phyloP scores from a whole-genome alignment of 92 coral and sea anemone species.

The Metridium senile region DNA sequence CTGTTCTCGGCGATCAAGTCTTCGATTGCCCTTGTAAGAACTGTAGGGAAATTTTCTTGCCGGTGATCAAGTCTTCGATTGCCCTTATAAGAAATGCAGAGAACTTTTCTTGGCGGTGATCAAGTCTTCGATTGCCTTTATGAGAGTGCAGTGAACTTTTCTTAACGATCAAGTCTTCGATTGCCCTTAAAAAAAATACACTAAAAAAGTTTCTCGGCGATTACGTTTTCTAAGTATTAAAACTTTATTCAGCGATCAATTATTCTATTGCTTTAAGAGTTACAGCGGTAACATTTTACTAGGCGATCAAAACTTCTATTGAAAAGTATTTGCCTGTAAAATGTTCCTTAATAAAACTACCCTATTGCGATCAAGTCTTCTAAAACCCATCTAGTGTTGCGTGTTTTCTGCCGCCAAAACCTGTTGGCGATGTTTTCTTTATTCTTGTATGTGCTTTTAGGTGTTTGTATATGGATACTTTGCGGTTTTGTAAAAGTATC shows the following conservation, averaged over 20 bases:
- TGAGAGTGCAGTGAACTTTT: neutral
- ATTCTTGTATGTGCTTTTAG: too few relatives aligned
- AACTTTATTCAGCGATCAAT: neutral
- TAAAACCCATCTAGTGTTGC: neutral
- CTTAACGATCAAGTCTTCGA: neutral
- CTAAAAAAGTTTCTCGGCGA: too few relatives aligned
- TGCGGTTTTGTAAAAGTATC: slow-evolving; percentile 3
- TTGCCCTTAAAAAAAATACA: too few relatives aligned
- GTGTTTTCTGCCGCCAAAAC: slow-evolving; percentile 10
- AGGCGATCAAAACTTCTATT: neutral
- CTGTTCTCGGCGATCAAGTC: neutral
- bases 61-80: neutral
- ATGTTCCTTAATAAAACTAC: too few relatives aligned
- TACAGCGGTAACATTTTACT: neutral
- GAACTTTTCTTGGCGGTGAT: neutral
- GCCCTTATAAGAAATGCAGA: neutral
- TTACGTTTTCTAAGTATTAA: too few relatives aligned
- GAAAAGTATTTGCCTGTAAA: too few relatives aligned
- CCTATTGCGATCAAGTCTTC: neutral
- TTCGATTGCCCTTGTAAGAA: neutral
- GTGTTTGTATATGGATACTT: neutral
- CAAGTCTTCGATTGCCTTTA: neutral
- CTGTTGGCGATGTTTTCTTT: too few relatives aligned
- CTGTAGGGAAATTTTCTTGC: neutral
- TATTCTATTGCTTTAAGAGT: neutral